Evolutionary conservation across 1,140 invertebrate species (phyloP).

Genomic region (Protaetia brevitarsis): DNA sequence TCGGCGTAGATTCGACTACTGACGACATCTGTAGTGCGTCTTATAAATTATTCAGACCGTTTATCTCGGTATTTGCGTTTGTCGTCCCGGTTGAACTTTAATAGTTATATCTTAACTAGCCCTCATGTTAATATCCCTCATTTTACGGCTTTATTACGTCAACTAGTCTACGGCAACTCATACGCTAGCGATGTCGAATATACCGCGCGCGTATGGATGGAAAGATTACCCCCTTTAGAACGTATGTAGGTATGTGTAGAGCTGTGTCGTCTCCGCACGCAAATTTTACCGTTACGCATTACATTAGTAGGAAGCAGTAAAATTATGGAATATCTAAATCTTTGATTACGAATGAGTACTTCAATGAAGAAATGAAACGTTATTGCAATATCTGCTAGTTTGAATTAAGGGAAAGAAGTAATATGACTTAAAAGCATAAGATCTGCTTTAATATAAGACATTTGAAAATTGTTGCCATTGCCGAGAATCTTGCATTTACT

Average conservation of each 20-base stretch:
- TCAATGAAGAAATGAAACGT: not conserved
- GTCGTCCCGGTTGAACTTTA: slow-evolving; percentile 8
- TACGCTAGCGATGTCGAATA: not conserved
- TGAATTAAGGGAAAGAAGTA: not conserved
- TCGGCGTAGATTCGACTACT: not conserved
- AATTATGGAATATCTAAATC: not conserved
- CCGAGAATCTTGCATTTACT: too few relatives aligned
- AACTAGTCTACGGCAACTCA: not conserved
- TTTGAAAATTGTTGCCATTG: not conserved
- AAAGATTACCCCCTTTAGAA: not conserved
- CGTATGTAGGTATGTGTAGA: not conserved
- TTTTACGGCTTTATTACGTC: slow-evolving; percentile 17
- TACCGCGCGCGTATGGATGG: not conserved
- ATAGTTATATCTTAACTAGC: slow-evolving; percentile 17
- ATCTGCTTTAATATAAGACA: too few relatives aligned
- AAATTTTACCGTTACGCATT: slow-evolving; percentile 3
- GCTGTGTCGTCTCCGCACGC: not conserved
- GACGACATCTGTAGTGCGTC: not conserved
- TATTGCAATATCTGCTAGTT: not conserved
- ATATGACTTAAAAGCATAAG: not conserved
- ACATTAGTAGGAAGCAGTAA: not conserved
- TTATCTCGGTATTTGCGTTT: slow-evolving; percentile 13
- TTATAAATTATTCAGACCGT: slow-evolving; percentile 13
- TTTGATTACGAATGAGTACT: not conserved
- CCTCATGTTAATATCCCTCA: slow-evolving; percentile 16